Conservation (phyloP, 2,113 vertebrate genomes). For the Phyllostomus hastatus region DNA sequence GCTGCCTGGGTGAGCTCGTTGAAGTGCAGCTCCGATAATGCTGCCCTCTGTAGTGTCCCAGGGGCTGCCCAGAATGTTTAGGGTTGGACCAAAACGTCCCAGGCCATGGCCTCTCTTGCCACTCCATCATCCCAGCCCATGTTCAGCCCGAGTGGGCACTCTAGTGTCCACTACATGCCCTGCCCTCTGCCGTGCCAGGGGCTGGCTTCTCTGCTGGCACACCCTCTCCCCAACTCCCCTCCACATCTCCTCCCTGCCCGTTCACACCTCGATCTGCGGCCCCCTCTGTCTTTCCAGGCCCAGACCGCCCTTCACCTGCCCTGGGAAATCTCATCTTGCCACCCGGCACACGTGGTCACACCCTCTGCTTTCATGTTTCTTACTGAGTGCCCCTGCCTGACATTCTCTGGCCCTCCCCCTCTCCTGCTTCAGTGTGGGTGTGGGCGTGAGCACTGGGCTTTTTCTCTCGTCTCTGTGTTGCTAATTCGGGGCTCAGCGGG, state of each 20-base stretch:
- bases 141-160: neutral
- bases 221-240: neutral
- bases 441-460: neutral
- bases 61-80: neutral
- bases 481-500: neutral
- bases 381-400: neutral
- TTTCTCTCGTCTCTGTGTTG: neutral
- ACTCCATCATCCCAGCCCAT: fast-evolving
- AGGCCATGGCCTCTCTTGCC: neutral
- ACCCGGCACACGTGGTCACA: fast-evolving
- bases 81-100: neutral
- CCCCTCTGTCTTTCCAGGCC: neutral
- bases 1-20: neutral
- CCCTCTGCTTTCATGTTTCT: neutral
- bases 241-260: neutral
- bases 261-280: neutral
- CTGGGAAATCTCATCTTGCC: neutral
- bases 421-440: fast-evolving
- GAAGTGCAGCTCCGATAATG: neutral
- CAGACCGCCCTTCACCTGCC: neutral
- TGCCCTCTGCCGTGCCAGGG: too few relatives aligned
- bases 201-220: neutral
- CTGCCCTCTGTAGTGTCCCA: neutral
- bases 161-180: neutral
- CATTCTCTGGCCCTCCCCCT: neutral